These are phyloP conservation scores for Spisula subtruncata DNA, from an alignment of 2,888 invertebrate species.

Conservation along the genomic window DNA sequence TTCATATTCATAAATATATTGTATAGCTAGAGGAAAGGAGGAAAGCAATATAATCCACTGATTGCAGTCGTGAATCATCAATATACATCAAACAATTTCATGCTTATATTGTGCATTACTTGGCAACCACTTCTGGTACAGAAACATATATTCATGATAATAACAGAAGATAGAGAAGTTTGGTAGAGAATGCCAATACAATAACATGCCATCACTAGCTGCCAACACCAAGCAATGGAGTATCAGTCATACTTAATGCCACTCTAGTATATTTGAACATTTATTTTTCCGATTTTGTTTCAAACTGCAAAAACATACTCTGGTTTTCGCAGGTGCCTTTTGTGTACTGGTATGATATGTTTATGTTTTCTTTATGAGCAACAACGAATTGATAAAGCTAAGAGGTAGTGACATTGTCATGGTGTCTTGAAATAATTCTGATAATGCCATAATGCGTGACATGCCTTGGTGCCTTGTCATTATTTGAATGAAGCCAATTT, in stretches of 20 bases:
- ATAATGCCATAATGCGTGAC: too few relatives aligned
- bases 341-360: too few relatives aligned
- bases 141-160: slow-evolving; percentile 3
- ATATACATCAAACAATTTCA: not conserved
- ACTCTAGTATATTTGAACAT: slow-evolving; percentile 5
- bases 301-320: too few relatives aligned
- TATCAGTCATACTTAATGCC: not conserved
- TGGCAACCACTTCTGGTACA: not conserved
- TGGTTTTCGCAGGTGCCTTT: too few relatives aligned
- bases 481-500: too few relatives aligned
- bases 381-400: too few relatives aligned
- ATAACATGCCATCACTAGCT: not conserved
- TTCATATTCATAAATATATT: not conserved
- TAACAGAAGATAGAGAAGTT: slow-evolving; percentile 10
- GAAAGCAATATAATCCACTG: too few relatives aligned
- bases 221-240: not conserved
- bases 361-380: too few relatives aligned
- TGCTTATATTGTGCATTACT: slow-evolving; percentile 19
- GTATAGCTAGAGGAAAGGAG: not conserved
- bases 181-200: not conserved
- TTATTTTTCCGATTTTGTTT: not conserved
- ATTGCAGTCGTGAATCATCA: not conserved
- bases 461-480: too few relatives aligned
- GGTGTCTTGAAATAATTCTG: too few relatives aligned
- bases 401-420: too few relatives aligned